Conservation (phyloP, 2,888 invertebrate species). For the Drosophila monieri region DNA sequence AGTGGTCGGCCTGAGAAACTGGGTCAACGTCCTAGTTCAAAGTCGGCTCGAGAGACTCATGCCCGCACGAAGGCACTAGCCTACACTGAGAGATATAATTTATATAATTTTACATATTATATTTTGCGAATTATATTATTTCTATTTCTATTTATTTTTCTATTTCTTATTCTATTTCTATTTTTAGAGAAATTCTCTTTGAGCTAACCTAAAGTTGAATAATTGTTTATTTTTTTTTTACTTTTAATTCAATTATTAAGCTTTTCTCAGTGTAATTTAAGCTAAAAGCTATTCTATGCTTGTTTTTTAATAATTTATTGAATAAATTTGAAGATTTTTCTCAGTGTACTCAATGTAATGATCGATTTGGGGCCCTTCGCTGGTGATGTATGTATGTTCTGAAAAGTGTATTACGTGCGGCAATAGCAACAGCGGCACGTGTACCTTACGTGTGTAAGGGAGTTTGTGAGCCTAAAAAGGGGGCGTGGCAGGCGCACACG, state of each 20-base stretch:
- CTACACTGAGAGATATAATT: no score
- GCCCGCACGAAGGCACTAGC: not conserved
- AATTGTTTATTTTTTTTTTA: no score
- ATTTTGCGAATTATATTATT: no score
- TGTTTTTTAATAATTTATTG: no score
- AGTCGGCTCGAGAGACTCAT: slow-evolving; percentile 38
- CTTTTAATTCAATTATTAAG: no score
- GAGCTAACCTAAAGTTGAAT: no score
- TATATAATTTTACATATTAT: no score
- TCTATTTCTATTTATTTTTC: no score
- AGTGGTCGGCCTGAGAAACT: slow-evolving; percentile 39
- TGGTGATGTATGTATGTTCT: slow-evolving; percentile 8
- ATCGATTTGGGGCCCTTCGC: slow-evolving; percentile 60
- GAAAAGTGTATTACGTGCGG: slow-evolving; percentile 57
- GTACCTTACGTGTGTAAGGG: slow-evolving; percentile 55
- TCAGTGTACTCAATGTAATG: slow-evolving; percentile 27
- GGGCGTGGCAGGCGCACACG: slow-evolving; percentile 43
- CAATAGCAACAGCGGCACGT: slow-evolving; percentile 52
- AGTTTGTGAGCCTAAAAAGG: not conserved
- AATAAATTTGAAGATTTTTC: not conserved
- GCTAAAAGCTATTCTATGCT: no score
- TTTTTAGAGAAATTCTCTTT: no score
- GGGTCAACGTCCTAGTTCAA: slow-evolving; percentile 76
- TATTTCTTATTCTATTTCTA: no score
- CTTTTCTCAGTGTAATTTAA: no score